Evolutionary conservation across 2,888 invertebrate genomes (phyloP), one percentile per base, ranked within the genome.

Genomic region (Stenolophus ochropezus): DNA sequence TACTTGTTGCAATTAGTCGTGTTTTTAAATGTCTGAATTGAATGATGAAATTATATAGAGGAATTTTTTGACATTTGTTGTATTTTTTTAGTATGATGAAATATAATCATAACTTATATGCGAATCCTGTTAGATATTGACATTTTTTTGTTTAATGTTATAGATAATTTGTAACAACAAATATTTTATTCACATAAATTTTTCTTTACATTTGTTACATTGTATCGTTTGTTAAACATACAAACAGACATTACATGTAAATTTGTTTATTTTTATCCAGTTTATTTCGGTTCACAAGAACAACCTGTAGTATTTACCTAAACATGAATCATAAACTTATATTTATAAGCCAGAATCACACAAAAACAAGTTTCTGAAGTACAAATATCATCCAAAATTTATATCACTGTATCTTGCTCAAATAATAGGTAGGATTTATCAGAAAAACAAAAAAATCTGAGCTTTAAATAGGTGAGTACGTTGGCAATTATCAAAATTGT

Each of bases 1-100:
- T 33, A 69, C 65, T 69, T 18, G 65, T 69, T 33, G 23, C 65
- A 69, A 69, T 69, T 69, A 69, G 27, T 16, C 65, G 18, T 69
- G 33, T 69, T 27, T 56, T 61, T 61, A 16, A 65, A 69, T 33
- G 65, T 69, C 65, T 69, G 2, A 27, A 69, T 33, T 27, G 65
- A 69, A 6, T 18, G 27, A 33, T 18, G 27, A 69, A 69, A 69
- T 33, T 69, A 18, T 69, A 18, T 8, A 33, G 33, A 1, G 11
- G 11, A 42, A 42, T 42, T 42, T 42, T 42, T 42, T 1, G 33
- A 42, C 33, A 2, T 42, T 42, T 42, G 11, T 42, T 42, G 33
- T 42, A 42, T 42, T 42, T 42, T 42, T 8, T 42, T 11, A 42
- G 33, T 42, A 42, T 42, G 33, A 42, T 42, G 33, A 42, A 42